phyloP scores from a whole-genome alignment of 2,797 vertebrate genomes.

The Coendou prehensilis region DNA sequence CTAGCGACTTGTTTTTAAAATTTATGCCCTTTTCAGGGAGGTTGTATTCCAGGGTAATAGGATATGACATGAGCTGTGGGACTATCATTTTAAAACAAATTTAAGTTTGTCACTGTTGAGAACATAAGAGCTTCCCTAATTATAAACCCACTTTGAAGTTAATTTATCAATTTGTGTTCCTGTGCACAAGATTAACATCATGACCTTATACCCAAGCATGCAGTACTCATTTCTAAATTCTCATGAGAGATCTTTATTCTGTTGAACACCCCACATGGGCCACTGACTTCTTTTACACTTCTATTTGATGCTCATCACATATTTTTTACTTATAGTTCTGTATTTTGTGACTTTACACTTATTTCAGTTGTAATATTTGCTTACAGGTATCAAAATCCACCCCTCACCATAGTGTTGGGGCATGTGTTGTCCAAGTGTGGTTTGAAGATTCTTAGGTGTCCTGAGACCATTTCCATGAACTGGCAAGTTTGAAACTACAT shows the following conservation, averaged over 20 bases:
- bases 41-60: background rate
- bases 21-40: background rate
- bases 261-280: background rate
- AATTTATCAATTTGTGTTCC: background rate
- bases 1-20: background rate
- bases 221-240: background rate
- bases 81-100: background rate
- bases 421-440: background rate
- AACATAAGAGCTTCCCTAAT: background rate
- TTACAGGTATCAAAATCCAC: background rate
- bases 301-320: background rate
- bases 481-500: background rate
- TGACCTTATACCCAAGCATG: background rate
- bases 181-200: background rate
- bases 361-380: background rate
- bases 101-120: background rate
- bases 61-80: background rate
- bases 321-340: background rate
- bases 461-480: background rate
- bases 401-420: accelerated
- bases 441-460: background rate
- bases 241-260: background rate
- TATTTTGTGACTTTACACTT: background rate
- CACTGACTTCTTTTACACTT: background rate
- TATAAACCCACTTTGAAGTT: background rate